Base-by-base conservation (phyloP, 2,888 invertebrate species). In the Synergus gifuensis region DNA sequence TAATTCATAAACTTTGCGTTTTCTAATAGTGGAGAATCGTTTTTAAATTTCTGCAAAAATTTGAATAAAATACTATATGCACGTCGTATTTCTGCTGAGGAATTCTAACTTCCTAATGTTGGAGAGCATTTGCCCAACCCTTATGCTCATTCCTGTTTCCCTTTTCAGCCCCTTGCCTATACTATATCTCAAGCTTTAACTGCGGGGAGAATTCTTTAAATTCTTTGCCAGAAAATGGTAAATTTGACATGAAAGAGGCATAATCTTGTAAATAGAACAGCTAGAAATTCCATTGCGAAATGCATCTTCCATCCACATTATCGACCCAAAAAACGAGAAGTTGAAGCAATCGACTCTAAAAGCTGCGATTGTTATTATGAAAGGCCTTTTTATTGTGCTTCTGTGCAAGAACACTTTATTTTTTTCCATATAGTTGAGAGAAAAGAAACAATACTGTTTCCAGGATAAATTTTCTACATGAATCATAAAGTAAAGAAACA, bases 381-480 rank as follows among this genome's bases (percentile, higher is more conserved):
- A 18, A 69, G 46, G 28, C 28, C 16, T 49, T 69, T 69, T 28
- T 28, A 28, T 22, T 28, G 49, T 69, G 44, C 46, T 49, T 16
- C 46, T 14, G 9, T 46, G 46, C 69, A 28, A 28, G 28, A 46
- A 49, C 40, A 44, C 46, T 22, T 69, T 69, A 46, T 49, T 22
- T 22, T n/a, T n/a, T 54, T n/a, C 16, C 3, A 54, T n/a, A 54
- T 16, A n/a, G 54, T 54, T 54, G 12, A 49, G 18, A 44, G 8
- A 46, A 16, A 49, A 69, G 28, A 28, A 69, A 69, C 16, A n/a
- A 11, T 69, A 69, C 28, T 69, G 16, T 46, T 69, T 69, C 46
- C 46, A 16, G 16, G 69, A 28, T 69, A 69, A 69, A 69, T 69
- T 69, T 69, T 69, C 22, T 28, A 22, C 22, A 36, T 14, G 16